Conservation (phyloP, 1,140 invertebrate genomes). For the Paracyclopina nana region DNA sequence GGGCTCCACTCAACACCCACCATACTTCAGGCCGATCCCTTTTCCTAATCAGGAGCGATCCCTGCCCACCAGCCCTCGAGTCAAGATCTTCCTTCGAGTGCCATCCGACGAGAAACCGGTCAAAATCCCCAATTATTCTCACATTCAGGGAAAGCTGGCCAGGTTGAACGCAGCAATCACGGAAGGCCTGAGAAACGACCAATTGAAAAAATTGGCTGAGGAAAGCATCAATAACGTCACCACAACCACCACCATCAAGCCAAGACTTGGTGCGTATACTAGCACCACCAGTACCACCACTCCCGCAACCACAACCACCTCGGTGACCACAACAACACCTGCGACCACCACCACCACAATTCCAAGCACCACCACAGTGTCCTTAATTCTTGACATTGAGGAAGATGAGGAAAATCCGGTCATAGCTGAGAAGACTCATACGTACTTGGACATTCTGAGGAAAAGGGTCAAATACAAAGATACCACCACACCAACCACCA, state of each 20-base stretch:
- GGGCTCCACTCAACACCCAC: not conserved
- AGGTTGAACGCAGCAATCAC: conserved; percentile 9
- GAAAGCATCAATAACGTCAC: not conserved
- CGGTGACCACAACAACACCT: not conserved
- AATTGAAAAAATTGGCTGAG: not conserved
- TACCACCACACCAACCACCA: not conserved
- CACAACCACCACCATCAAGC: not conserved
- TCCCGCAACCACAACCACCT: not conserved
- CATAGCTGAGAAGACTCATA: no score
- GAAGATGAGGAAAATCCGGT: no score
- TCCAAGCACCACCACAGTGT: not conserved
- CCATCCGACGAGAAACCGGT: not conserved
- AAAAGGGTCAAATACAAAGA: no score
- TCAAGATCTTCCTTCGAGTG: not conserved
- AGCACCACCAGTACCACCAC: not conserved
- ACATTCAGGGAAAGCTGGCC: conserved; percentile 3
- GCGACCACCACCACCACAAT: not conserved
- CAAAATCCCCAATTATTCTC: not conserved
- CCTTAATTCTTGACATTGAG: no score
- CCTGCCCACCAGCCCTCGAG: not conserved
- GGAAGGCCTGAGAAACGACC: conserved; percentile 1
- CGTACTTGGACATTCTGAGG: no score
- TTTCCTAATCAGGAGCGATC: not conserved
- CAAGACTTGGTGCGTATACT: not conserved
- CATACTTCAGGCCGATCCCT: not conserved